Evolutionary conservation across 2,797 vertebrate genomes (phyloP), one percentile per base, ranked within the genome.

Genomic region (Oreochromis grahami): DNA sequence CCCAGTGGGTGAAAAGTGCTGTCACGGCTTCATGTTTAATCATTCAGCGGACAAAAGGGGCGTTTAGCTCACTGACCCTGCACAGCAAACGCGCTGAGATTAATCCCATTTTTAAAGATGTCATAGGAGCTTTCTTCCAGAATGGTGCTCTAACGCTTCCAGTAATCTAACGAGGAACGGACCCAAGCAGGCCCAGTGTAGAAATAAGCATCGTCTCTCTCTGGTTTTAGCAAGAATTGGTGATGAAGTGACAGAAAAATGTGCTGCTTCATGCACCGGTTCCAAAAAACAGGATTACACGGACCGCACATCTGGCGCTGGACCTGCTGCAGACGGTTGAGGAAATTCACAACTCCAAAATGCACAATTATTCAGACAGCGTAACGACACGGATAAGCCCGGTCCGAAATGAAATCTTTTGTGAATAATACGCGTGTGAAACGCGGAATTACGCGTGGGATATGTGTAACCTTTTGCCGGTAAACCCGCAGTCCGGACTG

Each of bases 401-500:
- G 8, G 0, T 72, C 14, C 2, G 41, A 7, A 0, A 19, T 29
- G 15, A 79, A 53, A 58, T 14, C 4, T 14, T 55, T 15, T 32
- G n/a, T 77, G 36, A 19, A 29, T 63, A 41, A 78, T 6, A 19
- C n/a, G 45, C 52, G 14, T 24, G 38, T 58, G 43, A 43, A 51
- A n/a, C 2, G 60, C 50, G 50, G 58, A 48, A 21, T 88, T 79
- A 85, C 14, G 78, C 76, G 55, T 3, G 19, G 53, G 50, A 78
- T 53, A 68, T 58, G 32, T 15, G 68, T 14, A 78, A 81, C 48
- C 53, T 12, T 5, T 8, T 21, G 60, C 26, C 55, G 56, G 60
- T 12, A 79, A 72, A 78, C 53, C 9, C 56, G 63, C 79, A 90
- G 68, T 63, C 56, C 7, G 4, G 79, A 87, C 82, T 89, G 86